phyloP scores from a whole-genome alignment of 1,140 invertebrate genomes.

The Penaeus japonicus region DNA sequence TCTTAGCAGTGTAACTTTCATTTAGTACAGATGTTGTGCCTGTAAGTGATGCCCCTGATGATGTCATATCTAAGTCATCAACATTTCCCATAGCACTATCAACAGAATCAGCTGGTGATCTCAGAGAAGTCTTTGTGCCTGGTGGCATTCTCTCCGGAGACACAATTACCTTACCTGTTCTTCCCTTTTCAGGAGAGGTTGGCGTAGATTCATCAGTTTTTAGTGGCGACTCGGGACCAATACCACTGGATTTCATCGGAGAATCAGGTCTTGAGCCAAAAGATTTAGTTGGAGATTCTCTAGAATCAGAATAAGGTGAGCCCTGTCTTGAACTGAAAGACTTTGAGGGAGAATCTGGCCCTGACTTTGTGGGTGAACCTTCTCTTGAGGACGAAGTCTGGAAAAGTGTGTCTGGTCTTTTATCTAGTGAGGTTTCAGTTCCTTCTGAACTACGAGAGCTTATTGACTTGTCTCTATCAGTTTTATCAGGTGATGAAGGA shows the following conservation, averaged over 20 bases:
- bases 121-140: constrained; percentile 27
- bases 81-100: constrained; percentile 57
- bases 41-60: constrained; percentile 45
- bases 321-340: constrained; percentile 26
- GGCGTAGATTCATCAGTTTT: constrained; percentile 55
- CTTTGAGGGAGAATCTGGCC: constrained; percentile 28
- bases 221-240: constrained; percentile 47
- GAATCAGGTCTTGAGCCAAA: constrained; percentile 42
- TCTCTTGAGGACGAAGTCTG: neutral
- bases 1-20: constrained; percentile 34
- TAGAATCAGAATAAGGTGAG: constrained; percentile 38
- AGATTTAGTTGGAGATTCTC: constrained; percentile 52
- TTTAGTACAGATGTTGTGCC: constrained; percentile 14
- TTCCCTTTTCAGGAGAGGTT: constrained; percentile 42
- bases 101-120: constrained; percentile 54
- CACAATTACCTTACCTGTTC: neutral
- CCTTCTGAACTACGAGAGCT: neutral
- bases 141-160: constrained; percentile 42
- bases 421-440: constrained; percentile 41
- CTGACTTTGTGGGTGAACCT: constrained; percentile 11
- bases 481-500: neutral
- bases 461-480: neutral
- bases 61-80: constrained; percentile 56
- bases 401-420: neutral
- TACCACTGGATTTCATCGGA: constrained; percentile 56